Evolutionary conservation across 2,113 vertebrate species (phyloP).

Genomic region (Uria lomvia): DNA sequence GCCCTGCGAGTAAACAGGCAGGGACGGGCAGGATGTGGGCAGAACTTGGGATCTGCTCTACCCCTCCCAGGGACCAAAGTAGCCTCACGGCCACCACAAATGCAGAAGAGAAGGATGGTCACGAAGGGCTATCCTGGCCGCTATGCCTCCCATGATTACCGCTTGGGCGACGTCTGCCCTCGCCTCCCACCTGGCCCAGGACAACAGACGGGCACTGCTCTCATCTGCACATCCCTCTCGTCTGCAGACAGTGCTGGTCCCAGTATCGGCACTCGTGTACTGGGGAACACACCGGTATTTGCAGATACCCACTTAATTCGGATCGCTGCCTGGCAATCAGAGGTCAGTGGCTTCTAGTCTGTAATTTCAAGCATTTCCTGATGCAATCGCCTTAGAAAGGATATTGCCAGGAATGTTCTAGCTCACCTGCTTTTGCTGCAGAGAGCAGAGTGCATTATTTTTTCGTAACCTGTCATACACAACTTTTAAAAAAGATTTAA

Average conservation of each 20-base stretch:
- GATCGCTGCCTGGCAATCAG: neutral
- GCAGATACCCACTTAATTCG: neutral
- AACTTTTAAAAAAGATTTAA: neutral
- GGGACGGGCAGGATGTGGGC: slow-evolving; percentile 54
- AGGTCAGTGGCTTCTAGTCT: neutral
- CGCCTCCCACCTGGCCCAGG: neutral
- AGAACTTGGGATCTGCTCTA: slow-evolving; percentile 28
- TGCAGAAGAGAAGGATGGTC: neutral
- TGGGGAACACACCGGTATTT: neutral
- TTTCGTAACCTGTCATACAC: neutral
- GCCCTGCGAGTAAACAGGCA: slow-evolving; percentile 37
- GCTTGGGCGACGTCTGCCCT: neutral
- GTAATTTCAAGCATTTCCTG: neutral
- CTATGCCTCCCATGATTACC: neutral
- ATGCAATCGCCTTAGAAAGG: neutral
- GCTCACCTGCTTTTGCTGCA: neutral
- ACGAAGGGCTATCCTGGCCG: neutral
- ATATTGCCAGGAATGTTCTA: neutral
- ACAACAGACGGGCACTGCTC: neutral
- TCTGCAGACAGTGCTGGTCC: neutral
- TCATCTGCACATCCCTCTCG: neutral
- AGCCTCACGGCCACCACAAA: slow-evolving; percentile 39
- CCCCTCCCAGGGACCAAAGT: slow-evolving; percentile 58
- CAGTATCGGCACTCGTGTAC: fast-evolving
- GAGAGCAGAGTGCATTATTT: neutral